A percentile compares a stretch with the other conserved stretches of the same genome.
Conservation (phyloP, 2,888 invertebrate genomes). For the Chaitophorus viminalis region DNA sequence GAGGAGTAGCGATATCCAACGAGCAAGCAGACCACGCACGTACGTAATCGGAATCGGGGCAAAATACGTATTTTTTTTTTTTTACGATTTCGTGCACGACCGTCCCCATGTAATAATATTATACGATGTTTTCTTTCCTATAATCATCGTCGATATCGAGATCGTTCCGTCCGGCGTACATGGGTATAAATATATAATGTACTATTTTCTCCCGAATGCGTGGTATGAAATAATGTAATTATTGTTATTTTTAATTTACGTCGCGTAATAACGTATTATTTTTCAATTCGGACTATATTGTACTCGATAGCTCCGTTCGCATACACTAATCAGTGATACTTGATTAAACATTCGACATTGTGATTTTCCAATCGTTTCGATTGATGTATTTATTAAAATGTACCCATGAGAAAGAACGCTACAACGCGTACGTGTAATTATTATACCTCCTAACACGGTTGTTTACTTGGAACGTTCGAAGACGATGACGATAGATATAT, state of each 20-base stretch:
- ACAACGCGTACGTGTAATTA: neutral
- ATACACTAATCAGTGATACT: neutral
- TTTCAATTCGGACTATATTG: neutral
- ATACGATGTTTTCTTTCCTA: neutral
- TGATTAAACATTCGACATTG: neutral
- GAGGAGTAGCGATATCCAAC: too few relatives aligned
- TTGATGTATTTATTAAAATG: neutral
- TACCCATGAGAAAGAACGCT: neutral
- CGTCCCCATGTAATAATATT: neutral
- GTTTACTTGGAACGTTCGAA: too few relatives aligned
- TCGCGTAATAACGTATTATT: neutral
- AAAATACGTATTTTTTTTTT: neutral
- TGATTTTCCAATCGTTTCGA: neutral
- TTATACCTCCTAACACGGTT: too few relatives aligned
- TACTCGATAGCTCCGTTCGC: neutral
- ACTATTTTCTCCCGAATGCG: neutral
- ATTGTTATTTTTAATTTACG: neutral
- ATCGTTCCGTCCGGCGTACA: neutral
- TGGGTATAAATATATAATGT: neutral
- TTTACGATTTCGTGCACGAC: constrained; percentile 22
- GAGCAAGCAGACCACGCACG: too few relatives aligned
- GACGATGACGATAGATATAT: too few relatives aligned
- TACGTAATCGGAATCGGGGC: neutral
- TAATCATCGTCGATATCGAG: neutral
- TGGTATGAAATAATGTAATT: neutral